Evolutionary conservation across 1,140 invertebrate genomes (phyloP).

Genomic region (Neodiprion virginianus): DNA sequence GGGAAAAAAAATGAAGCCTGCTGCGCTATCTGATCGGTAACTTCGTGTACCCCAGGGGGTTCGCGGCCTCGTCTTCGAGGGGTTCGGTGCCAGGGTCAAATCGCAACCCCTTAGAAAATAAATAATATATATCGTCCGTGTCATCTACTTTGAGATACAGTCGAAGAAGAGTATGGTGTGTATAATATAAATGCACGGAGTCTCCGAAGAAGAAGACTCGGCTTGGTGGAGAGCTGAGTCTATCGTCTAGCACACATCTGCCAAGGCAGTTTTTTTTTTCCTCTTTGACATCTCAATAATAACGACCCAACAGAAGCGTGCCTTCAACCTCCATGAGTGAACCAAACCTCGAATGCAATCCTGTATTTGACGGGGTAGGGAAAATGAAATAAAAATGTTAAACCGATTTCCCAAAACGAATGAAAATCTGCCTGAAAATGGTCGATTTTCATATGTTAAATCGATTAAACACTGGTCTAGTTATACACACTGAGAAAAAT

Average conservation of each 20-base stretch:
- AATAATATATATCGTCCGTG: constrained; percentile 42
- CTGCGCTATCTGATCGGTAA: constrained; percentile 46
- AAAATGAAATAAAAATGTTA: too few relatives aligned
- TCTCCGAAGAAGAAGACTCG: too few relatives aligned
- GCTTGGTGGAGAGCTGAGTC: too few relatives aligned
- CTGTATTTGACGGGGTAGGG: too few relatives aligned
- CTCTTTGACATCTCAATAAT: not conserved
- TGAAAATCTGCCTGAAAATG: too few relatives aligned
- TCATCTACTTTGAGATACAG: constrained; percentile 30
- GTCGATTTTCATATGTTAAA: too few relatives aligned
- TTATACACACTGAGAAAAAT: too few relatives aligned
- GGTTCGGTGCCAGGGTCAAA: constrained; percentile 30
- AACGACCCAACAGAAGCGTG: not conserved
- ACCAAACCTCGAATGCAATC: too few relatives aligned
- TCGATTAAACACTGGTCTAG: too few relatives aligned
- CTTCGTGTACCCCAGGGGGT: constrained; percentile 42
- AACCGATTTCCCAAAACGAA: too few relatives aligned
- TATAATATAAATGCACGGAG: too few relatives aligned
- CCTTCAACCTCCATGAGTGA: not conserved
- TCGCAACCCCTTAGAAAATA: constrained; percentile 51
- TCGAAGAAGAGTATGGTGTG: not conserved
- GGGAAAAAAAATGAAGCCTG: constrained; percentile 24
- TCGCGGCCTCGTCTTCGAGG: constrained; percentile 31
- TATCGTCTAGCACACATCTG: not conserved
- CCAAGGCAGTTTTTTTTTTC: not conserved